These are phyloP conservation scores for Diplodus sargus DNA, from an alignment of 2,797 vertebrate genomes.

Conservation along the genomic window DNA sequence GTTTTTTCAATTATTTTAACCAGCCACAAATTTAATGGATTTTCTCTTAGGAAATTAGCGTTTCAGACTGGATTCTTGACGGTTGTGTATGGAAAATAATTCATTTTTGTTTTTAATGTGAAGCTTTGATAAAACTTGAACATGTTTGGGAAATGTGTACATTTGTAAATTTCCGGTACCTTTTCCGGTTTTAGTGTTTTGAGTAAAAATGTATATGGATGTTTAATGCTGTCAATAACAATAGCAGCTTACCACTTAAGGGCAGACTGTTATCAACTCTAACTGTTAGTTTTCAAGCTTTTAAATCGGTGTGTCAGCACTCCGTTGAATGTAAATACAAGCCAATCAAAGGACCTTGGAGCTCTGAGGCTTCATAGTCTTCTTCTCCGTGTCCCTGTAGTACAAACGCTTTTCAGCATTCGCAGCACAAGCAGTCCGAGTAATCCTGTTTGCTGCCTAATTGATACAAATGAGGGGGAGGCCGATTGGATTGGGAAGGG, in stretches of 20 bases:
- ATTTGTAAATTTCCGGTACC: not conserved
- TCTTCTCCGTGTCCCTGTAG: conserved; percentile 10
- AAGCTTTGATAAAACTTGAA: not conserved
- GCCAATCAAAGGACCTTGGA: conserved; percentile 8
- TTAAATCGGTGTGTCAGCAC: too few species aligned
- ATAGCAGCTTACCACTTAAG: not conserved
- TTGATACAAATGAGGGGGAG: conserved; percentile 57
- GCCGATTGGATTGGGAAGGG: conserved; percentile 4
- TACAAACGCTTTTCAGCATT: not conserved
- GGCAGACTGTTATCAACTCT: not conserved
- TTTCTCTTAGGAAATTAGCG: not conserved
- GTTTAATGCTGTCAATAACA: not conserved
- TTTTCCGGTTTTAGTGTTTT: not conserved
- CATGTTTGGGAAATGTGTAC: not conserved
- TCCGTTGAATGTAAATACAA: conserved; percentile 7
- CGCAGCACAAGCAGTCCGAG: not conserved
- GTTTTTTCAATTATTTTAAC: conserved; percentile 11
- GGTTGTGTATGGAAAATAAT: not conserved
- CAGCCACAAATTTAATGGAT: conserved; percentile 1
- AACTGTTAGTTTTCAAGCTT: not conserved
- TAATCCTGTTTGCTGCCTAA: conserved; percentile 49
- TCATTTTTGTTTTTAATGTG: not conserved
- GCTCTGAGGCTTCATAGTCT: conserved; percentile 5
- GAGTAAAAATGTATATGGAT: not conserved
- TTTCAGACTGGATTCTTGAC: not conserved